Conservation (phyloP, 2,888 invertebrate genomes). For the Ptychoptera contaminata region DNA sequence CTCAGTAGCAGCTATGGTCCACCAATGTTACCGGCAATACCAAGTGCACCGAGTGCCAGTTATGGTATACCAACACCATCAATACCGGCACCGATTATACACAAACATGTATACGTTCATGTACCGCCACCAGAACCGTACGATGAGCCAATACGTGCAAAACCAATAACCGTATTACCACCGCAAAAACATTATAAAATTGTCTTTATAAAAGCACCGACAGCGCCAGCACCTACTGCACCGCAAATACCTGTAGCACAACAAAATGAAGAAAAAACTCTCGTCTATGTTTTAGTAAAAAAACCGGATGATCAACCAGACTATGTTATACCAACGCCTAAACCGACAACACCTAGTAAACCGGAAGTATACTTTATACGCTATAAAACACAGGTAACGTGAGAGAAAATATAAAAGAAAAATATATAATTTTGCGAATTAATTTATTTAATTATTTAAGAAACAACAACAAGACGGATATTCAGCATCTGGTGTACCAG, state of each 20-base stretch:
- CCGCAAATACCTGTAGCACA: slow-evolving; percentile 44
- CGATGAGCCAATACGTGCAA: slow-evolving; percentile 48
- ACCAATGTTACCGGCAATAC: slow-evolving; percentile 35
- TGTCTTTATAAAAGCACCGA: slow-evolving; percentile 59
- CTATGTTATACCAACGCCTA: slow-evolving; percentile 47
- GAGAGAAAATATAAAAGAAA: too few relatives aligned
- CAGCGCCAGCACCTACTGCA: slow-evolving; percentile 44
- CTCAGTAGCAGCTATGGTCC: slow-evolving; percentile 35
- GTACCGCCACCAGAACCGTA: slow-evolving; percentile 80
- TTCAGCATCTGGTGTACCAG: too few relatives aligned
- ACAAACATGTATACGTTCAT: slow-evolving; percentile 84
- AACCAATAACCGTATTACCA: slow-evolving; percentile 36
- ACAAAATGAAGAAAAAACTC: slow-evolving; percentile 57
- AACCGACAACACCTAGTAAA: slow-evolving; percentile 57
- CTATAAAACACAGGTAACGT: slow-evolving; percentile 47
- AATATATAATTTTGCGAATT: too few relatives aligned
- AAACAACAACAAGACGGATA: too few relatives aligned
- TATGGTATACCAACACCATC: slow-evolving; percentile 60
- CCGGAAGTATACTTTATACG: slow-evolving; percentile 62
- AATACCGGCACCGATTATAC: slow-evolving; percentile 57
- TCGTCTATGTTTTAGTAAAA: slow-evolving; percentile 59
- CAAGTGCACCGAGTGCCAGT: slow-evolving; percentile 38
- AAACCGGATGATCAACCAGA: slow-evolving; percentile 58
- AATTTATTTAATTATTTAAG: too few relatives aligned
- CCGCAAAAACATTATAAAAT: slow-evolving; percentile 70